These are phyloP conservation scores for Dolichallabes microphthalmus DNA, from an alignment of 2,113 vertebrate genomes.

Conservation along the genomic window DNA sequence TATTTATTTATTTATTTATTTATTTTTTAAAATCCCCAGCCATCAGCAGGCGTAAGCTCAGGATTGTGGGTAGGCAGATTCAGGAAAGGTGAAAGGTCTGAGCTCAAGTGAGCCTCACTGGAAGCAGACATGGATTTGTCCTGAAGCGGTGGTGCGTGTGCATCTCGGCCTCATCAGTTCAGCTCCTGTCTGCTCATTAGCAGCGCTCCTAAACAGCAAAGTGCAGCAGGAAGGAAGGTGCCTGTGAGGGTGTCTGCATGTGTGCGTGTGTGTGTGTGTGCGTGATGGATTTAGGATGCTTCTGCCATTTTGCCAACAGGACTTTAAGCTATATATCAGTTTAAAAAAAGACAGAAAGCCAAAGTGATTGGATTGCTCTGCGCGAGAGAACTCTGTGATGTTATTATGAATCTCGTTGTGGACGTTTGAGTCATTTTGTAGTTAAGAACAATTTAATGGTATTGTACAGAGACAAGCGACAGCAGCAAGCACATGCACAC, in stretches of 20 bases:
- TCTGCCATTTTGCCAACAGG: constrained; percentile 50
- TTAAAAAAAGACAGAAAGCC: constrained; percentile 67
- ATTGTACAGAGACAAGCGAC: background rate
- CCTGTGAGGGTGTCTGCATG: constrained; percentile 61
- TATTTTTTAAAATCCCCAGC: background rate
- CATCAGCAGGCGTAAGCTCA: background rate
- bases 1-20: background rate
- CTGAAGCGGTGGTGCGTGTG: background rate
- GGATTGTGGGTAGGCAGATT: constrained; percentile 34
- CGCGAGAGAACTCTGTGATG: background rate
- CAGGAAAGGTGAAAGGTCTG: constrained; percentile 27
- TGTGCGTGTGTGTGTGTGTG: constrained; percentile 42
- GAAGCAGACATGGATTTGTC: constrained; percentile 21
- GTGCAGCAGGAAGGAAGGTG: constrained; percentile 33
- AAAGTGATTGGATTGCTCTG: background rate
- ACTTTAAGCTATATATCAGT: constrained; percentile 71
- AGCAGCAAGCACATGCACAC: no score
- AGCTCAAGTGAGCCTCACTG: constrained; percentile 1
- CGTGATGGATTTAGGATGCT: constrained; percentile 29
- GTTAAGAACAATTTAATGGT: background rate
- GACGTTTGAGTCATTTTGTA: background rate
- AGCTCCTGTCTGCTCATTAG: constrained; percentile 77
- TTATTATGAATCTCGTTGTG: no score
- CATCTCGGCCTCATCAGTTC: constrained; percentile 62
- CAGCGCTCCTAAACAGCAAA: constrained; percentile 64